Evolutionary conservation across 2,888 invertebrate genomes (phyloP).

Genomic region (Xylocampa areola): DNA sequence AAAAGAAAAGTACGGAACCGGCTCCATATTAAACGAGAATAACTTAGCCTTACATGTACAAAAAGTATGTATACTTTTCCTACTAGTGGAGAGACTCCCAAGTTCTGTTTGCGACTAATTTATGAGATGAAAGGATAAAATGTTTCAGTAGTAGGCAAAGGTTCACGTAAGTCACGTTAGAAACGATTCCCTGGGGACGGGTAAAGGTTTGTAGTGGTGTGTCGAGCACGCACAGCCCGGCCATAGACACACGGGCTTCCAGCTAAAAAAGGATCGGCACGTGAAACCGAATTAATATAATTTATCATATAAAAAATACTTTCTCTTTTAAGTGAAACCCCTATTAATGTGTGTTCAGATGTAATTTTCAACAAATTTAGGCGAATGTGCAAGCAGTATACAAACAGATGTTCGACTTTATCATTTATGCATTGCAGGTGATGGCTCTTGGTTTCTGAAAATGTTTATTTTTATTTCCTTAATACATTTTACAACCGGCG

Average conservation of each 20-base stretch:
- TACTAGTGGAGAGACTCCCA: too few species aligned
- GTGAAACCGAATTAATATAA: not conserved
- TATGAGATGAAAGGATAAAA: too few species aligned
- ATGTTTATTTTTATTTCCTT: constrained; percentile 11
- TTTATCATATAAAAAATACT: not conserved
- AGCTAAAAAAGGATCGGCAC: not conserved
- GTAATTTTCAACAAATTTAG: constrained; percentile 2
- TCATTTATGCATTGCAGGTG: constrained; percentile 5
- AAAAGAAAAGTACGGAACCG: too few species aligned
- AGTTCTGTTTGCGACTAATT: too few species aligned
- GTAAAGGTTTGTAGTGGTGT: not conserved
- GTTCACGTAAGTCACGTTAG: constrained; percentile 1
- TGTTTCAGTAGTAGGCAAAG: not conserved
- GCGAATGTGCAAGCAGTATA: not conserved
- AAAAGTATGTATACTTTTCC: too few species aligned
- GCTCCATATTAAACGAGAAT: too few species aligned
- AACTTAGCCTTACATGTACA: too few species aligned
- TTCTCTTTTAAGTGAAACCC: not conserved
- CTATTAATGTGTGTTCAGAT: constrained; percentile 1
- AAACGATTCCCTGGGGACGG: not conserved
- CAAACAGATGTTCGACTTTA: constrained; percentile 5
- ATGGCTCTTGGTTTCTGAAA: constrained; percentile 2
- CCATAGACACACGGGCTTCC: not conserved
- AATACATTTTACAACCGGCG: not conserved
- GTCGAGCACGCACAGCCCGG: not conserved